Base-by-base conservation (phyloP, 2,113 vertebrate genomes). In the Mastomys coucha region DNA sequence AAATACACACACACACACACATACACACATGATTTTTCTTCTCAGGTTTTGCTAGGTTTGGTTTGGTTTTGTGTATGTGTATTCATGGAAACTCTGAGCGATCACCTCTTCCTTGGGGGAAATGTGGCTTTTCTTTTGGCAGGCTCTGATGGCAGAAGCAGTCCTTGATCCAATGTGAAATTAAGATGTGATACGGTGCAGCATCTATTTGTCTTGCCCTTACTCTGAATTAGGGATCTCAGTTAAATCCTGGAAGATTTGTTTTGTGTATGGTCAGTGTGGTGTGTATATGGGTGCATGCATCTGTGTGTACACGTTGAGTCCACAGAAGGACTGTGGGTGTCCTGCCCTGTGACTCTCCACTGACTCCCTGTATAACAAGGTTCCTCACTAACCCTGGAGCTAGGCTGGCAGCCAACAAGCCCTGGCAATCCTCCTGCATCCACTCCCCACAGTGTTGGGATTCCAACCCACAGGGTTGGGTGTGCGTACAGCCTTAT, bases 21-120 rank as follows among this genome's bases (percentile, higher is more conserved):
- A 31, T 4, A 65, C 26, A 67, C 12, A 67, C 2, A 67, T 67
- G 12, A 67, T 89, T 84, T 67, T 49, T 87, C 31, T 16, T 90
- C 70, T 87, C 69, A 36, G 60, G 36, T 84, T 88, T 76, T 95
- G 42, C 13, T 88, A 16, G 22, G 31, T 86, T 91, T 95, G 86
- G n/a, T 73, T 22, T 20, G 33, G 53, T 11, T 53, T 11, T 70
- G 69, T 78, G 33, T 49, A 8, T 78, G 45, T 67, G 63, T 69
- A 45, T 8, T 67, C 67, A 16, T 87, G 36, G 39, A n/a, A 49
- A 33, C 53, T 81, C 39, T 56, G 39, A 31, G 87, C n/a, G 53
- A 87, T 89, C 36, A 51, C 17, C 33, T 94, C 58, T 87, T 77
- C 53, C 56, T 60, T 49, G 17, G 67, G 67, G 89, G 39, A 67